Evolutionary conservation across 1,140 invertebrate genomes (phyloP), one percentile per base, ranked within the genome.

Genomic region (Cydia fagiglandana): DNA sequence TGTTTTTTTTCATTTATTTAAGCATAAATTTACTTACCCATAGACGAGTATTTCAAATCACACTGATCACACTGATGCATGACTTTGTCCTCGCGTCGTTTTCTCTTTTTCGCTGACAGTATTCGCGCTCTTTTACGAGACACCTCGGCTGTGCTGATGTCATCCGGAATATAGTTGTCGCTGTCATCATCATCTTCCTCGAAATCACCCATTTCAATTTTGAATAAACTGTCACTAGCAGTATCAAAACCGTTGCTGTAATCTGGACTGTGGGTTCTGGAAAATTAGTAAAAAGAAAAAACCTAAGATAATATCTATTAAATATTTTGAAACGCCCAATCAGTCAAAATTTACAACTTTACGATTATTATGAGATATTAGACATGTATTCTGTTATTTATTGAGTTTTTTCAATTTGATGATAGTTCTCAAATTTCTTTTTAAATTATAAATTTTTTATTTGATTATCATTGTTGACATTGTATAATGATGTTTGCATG

Each of bases 11-110:
- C 7, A 45, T 10, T 20, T 61, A 24, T 24, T 24, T 2, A 24
- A 24, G 12, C 10, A 24, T 12, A 24, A 61, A 28, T 1, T 20
- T 73, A 78, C 84, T 83, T 77, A 92, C 89, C 79, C 15, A 87
- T 76, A 20, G 90, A 90, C 0, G 88, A 85, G 75, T 92, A 91
- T 79, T 87, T 89, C 20, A 88, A 86, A 74, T 88, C 84, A 75
- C 91, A 91, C 73, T 89, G 83, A 70, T 93, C 90, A 78, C 91
- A 91, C 56, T 86, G 79, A 74, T 93, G 86, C 61, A 89, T 68
- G 20, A 84, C 82, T 80, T 90, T 89, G 1, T 73, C 79, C 34
- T 86, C 84, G 24, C 76, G 78, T 56, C 77, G 79, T 73, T 77
- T 82, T 79, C n/a, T 79, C 75, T 76, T 85, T 84, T 73, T 80